Base-by-base conservation (phyloP, 2,797 vertebrate genomes). In the Loriculus beryllinus region DNA sequence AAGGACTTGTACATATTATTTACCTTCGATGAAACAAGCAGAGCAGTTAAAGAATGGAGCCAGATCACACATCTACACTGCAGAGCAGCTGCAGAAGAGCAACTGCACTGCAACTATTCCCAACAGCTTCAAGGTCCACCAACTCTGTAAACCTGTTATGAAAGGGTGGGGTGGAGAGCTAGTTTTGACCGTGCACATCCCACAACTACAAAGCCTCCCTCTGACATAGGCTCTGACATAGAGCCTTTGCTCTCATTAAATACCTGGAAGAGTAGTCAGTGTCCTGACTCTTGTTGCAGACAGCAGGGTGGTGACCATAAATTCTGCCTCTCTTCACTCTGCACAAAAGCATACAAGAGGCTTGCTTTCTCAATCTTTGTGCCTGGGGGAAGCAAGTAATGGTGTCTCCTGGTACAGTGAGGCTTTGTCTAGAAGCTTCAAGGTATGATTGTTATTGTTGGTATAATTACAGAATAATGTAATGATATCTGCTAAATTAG, bases 401-500 rank as follows among this genome's bases (percentile, higher is more conserved):
- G 43, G 48, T 70, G 63, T 37, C 52, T 17, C 10, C 5, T 14
- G 17, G 52, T 49, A 79, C 47, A 80, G 26, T 18, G 47, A 91
- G 43, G 35, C 65, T 84, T 64, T n/a, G 77, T 56, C 77, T 79
- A 64, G 70, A 88, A 90, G 68, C 81, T 92, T 76, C 62, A 71
- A 90, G 83, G 52, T 64, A 93, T 31, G 71, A 54, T 3, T 82
- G 75, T 20, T 78, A 74, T 12, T 95, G 89, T 71, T 71, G 51
- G 60, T 45, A 12, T 78, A 95, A 95, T 85, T 91, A 88, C 64
- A 92, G 88, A 95, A 90, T 68, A 95, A 78, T 42, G 28, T 57
- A 92, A 80, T 18, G 35, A 3, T 74, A 85, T 39, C 83, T 85
- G n/a, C 83, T 81, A 70, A 82, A 95, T 69, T 42, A 93, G 57